Percentiles rank a stretch among this genome's conserved stretches.
Evolutionary conservation across 1,140 invertebrate genomes (phyloP).

Genomic region (Pemphigus obesinymphae): DNA sequence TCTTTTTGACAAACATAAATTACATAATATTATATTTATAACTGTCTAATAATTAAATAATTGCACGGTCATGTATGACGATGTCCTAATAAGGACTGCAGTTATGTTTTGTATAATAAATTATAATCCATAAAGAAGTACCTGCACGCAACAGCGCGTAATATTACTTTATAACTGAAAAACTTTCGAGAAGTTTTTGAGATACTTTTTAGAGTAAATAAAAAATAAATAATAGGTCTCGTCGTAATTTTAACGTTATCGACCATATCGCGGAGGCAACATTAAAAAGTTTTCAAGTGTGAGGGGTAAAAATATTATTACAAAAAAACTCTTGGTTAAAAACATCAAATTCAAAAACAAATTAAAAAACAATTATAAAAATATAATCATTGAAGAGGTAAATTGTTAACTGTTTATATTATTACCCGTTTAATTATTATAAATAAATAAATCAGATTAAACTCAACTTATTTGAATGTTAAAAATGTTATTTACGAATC

Average conservation of each 20-base stretch:
- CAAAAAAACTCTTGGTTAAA: not conserved
- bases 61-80: not conserved
- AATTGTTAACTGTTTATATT: too few species aligned
- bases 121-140: not conserved
- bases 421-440: too few species aligned
- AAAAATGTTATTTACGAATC: too few species aligned
- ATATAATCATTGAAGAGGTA: too few species aligned
- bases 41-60: not conserved
- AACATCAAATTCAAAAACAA: not conserved
- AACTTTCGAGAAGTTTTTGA: not conserved
- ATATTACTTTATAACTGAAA: constrained; percentile 5
- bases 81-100: not conserved
- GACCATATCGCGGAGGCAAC: not conserved
- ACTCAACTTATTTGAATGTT: too few species aligned
- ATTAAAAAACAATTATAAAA: too few species aligned
- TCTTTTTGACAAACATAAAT: too few species aligned
- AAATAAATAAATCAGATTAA: too few species aligned
- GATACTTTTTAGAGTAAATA: not conserved
- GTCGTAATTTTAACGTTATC: not conserved
- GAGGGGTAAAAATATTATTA: not conserved
- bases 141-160: not conserved
- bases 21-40: too few species aligned
- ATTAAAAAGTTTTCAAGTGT: not conserved
- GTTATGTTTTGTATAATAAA: too few species aligned
- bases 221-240: not conserved